Base-by-base conservation (phyloP, 2,888 invertebrate species). In the Orthonevra nobilis region DNA sequence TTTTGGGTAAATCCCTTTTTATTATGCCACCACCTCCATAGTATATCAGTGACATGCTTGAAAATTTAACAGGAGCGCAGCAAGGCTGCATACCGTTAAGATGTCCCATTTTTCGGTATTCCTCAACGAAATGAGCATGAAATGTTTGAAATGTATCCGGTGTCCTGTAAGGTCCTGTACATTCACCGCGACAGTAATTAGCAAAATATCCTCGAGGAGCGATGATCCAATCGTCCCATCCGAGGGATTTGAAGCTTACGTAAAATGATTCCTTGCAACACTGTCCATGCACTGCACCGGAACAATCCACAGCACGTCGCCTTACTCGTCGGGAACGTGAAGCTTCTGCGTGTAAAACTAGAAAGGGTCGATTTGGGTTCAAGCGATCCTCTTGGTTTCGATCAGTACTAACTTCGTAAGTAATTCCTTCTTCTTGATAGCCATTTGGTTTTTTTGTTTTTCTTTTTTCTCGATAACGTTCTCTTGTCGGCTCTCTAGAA, bases 211-310 rank as follows among this genome's bases (percentile, higher is more conserved):
- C 96, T 85, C 93, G 92, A 20, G 96, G 96, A 82, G 95, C 95
- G 83, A 96, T 95, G 86, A 97, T 96, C 96, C 96, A 97, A 90
- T 97, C 96, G 89, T 96, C 96, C 97, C 97, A 97, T 83, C 96
- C 96, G 54, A 97, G 91, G 84, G 95, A 94, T 86, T 94, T 94
- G 90, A 97, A 97, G 89, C 94, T 95, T 84, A 97, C 96, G 90
- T 96, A 97, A 90, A 97, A 96, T 50, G 94, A 92, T 89, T 97
- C 94, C 86, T 96, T 96, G 88, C 95, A 95, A 89, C 97, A 97
- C 87, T 95, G 95, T 83, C 92, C 92, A 42, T 84, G 85, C 0
- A 85, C 72, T 1, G 93, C 92, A 0, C 87, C 88, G 81, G 92
- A 92, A 89, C 97, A 97, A 88, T 96, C 96, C 70, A 96, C 91